Conservation (phyloP, 2,888 invertebrate genomes). For the Alviniconcha strummeri region DNA sequence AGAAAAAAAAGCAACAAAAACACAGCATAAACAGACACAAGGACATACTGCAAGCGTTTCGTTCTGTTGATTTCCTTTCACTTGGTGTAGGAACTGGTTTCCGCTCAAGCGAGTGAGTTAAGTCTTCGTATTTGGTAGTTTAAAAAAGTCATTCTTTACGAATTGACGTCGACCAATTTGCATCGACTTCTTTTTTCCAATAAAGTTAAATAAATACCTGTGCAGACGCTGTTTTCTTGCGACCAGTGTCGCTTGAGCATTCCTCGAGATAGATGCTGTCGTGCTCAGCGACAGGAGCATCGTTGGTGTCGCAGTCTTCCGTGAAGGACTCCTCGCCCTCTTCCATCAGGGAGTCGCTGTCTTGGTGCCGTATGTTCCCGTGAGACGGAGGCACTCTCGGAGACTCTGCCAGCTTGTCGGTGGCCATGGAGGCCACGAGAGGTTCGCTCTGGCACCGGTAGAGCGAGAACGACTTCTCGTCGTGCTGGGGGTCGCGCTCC, state of each 20-base stretch:
- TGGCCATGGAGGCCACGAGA: not conserved
- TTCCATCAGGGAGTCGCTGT: not conserved
- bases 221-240: no score
- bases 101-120: no score
- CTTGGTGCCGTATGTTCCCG: not conserved
- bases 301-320: not conserved
- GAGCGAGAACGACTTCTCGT: constrained; percentile 2
- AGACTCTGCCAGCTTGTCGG: not conserved
- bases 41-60: no score
- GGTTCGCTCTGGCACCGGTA: constrained; percentile 27
- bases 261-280: no score
- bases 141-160: no score
- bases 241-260: no score
- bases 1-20: not conserved
- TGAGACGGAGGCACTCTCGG: not conserved
- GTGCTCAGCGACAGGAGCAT: not conserved
- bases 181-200: no score
- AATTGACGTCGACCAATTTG: no score
- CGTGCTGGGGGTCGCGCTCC: not conserved
- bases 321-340: not conserved
- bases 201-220: no score
- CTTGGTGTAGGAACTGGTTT: no score
- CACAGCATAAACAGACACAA: not conserved
- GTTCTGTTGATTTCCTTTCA: no score
- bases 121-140: no score